These are phyloP conservation scores for Embidobia sp. DNA, from an alignment of 2,888 invertebrate genomes.

Conservation along the genomic window DNA sequence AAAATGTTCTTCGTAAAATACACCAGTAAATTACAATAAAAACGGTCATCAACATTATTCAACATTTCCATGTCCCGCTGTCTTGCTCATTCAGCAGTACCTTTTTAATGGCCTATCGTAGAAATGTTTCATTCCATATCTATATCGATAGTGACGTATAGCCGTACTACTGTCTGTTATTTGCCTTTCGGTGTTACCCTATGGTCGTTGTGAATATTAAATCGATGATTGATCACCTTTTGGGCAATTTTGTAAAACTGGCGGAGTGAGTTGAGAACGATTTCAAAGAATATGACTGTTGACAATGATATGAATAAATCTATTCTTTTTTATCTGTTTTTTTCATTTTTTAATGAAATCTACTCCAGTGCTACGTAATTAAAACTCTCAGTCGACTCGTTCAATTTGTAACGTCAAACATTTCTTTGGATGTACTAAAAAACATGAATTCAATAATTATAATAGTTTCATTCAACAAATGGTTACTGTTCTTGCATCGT, in stretches of 20 bases:
- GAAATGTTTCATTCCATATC: constrained; percentile 28
- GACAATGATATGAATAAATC: background rate
- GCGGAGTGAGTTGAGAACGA: background rate
- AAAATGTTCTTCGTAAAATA: background rate
- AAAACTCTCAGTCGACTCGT: too few species aligned
- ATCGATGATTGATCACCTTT: constrained; percentile 66
- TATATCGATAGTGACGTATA: constrained; percentile 39
- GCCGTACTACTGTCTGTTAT: constrained; percentile 43
- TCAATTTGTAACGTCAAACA: too few species aligned
- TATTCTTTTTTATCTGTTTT: background rate
- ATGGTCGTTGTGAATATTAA: constrained; percentile 63
- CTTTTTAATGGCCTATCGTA: constrained; percentile 23
- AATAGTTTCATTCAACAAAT: background rate
- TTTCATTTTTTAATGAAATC: background rate
- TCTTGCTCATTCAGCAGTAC: constrained; percentile 22
- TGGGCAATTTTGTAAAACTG: background rate
- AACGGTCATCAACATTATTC: constrained; percentile 24
- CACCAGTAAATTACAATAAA: constrained; percentile 26
- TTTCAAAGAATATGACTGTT: background rate
- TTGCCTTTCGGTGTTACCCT: constrained; percentile 19
- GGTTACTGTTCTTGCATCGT: background rate
- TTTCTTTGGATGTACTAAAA: background rate
- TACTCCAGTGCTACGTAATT: too few species aligned
- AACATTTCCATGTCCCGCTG: constrained; percentile 16
- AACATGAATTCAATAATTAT: background rate